Conservation (phyloP, 2,113 vertebrate genomes). For the Brachionichthys hirsutus region DNA sequence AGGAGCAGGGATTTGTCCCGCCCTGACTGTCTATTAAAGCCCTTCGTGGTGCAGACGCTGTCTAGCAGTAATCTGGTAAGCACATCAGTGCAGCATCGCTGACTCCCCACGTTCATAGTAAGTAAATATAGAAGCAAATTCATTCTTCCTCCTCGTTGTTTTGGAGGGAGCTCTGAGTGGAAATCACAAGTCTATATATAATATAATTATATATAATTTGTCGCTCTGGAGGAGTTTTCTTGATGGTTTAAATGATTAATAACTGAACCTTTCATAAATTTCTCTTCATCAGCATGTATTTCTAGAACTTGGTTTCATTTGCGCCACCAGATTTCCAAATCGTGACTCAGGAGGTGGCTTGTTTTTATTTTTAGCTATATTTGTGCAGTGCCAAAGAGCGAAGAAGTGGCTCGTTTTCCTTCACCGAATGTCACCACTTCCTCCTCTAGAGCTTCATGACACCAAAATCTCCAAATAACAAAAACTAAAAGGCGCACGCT, state of each 20-base stretch:
- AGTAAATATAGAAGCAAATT: conserved; percentile 53
- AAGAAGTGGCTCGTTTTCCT: conserved; percentile 5
- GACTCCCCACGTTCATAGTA: conserved; percentile 40
- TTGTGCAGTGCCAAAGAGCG: conserved; percentile 24
- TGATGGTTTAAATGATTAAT: neutral
- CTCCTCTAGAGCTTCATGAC: conserved; percentile 1
- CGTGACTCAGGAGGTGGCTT: neutral
- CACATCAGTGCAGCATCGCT: conserved; percentile 68
- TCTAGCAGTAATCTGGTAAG: conserved; percentile 70
- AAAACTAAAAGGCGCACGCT: neutral
- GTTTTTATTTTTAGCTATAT: neutral
- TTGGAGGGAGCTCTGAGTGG: neutral
- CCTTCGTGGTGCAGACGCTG: conserved; percentile 39
- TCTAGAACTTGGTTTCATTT: neutral
- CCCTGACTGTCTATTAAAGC: conserved; percentile 37
- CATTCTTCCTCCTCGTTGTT: conserved; percentile 13
- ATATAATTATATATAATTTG: conserved; percentile 2
- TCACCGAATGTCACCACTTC: conserved; percentile 24
- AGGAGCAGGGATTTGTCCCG: conserved; percentile 59
- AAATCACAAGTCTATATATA: too few relatives aligned
- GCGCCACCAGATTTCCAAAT: neutral
- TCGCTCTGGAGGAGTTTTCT: conserved; percentile 9
- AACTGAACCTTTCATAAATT: neutral
- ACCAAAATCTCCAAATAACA: conserved; percentile 23
- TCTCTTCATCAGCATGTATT: too few relatives aligned